These are phyloP conservation scores for Ischnura elegans DNA, from an alignment of 2,888 invertebrate species.

Conservation along the genomic window DNA sequence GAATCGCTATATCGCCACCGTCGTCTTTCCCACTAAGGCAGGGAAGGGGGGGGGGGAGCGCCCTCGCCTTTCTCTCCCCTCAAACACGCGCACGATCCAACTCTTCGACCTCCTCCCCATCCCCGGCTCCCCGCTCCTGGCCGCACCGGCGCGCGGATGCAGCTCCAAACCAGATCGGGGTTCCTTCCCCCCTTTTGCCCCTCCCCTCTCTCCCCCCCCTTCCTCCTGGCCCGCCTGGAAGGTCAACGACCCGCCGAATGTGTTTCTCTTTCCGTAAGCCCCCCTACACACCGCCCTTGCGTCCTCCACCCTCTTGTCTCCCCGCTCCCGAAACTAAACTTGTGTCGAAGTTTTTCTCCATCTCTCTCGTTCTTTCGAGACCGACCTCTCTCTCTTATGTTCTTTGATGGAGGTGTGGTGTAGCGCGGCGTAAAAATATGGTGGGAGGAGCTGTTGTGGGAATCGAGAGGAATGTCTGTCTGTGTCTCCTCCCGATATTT, in stretches of 20 bases:
- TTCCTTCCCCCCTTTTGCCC: not conserved
- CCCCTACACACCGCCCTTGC: not conserved
- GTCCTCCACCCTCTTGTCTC: not conserved
- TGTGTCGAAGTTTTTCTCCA: not conserved
- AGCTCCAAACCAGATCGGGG: constrained; percentile 30
- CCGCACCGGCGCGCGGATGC: not conserved
- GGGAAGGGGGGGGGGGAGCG: too few relatives aligned
- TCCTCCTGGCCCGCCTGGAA: not conserved
- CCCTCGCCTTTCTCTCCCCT: not conserved
- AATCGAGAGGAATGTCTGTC: not conserved
- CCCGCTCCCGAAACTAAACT: not conserved
- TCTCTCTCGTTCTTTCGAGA: not conserved
- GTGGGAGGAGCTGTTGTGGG: not conserved
- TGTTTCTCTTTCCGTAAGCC: constrained; percentile 31
- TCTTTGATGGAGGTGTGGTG: not conserved
- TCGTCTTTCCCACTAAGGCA: not conserved
- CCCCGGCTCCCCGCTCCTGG: not conserved
- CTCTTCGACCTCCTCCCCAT: not conserved
- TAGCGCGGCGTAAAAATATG: constrained; percentile 16
- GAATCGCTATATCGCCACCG: not conserved
- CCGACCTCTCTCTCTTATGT: not conserved
- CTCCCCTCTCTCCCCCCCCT: not conserved
- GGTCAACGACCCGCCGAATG: constrained; percentile 38
- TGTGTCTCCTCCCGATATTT: not conserved
- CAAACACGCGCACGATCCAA: constrained; percentile 20